Conservation (phyloP, 1,140 invertebrate genomes). For the Kradibia gibbosae region DNA sequence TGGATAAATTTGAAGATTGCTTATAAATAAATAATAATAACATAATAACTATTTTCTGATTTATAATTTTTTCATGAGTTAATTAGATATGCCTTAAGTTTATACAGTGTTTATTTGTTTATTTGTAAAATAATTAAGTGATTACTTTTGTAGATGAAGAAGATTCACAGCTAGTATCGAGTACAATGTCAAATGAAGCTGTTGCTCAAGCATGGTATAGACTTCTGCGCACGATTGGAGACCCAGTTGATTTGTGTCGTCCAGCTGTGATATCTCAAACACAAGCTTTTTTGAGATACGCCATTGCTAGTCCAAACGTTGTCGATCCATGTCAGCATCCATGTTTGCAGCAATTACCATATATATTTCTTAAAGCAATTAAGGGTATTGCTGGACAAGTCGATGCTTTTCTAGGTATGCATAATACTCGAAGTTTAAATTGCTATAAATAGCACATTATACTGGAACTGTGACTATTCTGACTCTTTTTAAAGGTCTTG, state of each 20-base stretch:
- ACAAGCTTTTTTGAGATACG: constrained; percentile 85
- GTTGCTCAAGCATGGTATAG: constrained; percentile 96
- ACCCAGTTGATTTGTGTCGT: constrained; percentile 92
- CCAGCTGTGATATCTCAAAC: constrained; percentile 90
- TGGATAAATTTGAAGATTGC: too few relatives aligned
- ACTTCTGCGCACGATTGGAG: constrained; percentile 92
- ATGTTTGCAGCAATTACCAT: constrained; percentile 87
- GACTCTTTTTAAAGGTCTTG: constrained; percentile 43
- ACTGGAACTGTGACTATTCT: constrained; percentile 49
- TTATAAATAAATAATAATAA: too few relatives aligned
- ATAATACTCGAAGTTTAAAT: neutral
- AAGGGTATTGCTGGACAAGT: constrained; percentile 93
- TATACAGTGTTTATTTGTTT: constrained; percentile 26
- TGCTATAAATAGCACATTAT: constrained; percentile 38
- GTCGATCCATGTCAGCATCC: constrained; percentile 93
- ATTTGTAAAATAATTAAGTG: constrained; percentile 17
- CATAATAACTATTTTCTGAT: too few relatives aligned
- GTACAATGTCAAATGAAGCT: constrained; percentile 89
- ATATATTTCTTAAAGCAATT: constrained; percentile 95
- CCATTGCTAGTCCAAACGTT: constrained; percentile 80
- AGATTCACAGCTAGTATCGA: constrained; percentile 84
- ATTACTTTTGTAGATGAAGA: constrained; percentile 80
- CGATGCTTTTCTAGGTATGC: constrained; percentile 94
- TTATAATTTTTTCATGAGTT: neutral
- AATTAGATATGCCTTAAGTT: neutral